Evolutionary conservation across 30 jellyfish, hydroid and myxozoan species (phyloP).

Genomic region (Chrysaora quinquecirrha): DNA sequence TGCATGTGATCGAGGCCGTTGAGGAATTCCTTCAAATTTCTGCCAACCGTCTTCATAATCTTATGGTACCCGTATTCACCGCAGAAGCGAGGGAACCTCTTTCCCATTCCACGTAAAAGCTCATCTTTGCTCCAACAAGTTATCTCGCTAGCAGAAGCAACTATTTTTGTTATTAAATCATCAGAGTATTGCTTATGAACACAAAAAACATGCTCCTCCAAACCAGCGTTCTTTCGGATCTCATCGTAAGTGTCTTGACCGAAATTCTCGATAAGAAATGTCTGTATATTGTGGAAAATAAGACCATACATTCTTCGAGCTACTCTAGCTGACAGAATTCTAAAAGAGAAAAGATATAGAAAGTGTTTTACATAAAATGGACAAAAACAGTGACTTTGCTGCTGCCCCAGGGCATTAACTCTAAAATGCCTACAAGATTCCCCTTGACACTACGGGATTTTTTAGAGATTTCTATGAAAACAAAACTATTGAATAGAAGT

Average conservation of each 20-base stretch:
- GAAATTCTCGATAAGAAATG: constrained; percentile 37
- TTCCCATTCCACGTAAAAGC: constrained; percentile 59
- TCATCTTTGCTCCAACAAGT: constrained; percentile 46
- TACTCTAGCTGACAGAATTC: too few relatives aligned
- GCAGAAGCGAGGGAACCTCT: constrained; percentile 39
- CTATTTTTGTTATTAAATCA: constrained; percentile 15
- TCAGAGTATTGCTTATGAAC: constrained; percentile 53
- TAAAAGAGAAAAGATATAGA: too few relatives aligned
- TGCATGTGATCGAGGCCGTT: constrained; percentile 72
- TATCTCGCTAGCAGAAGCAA: constrained; percentile 32
- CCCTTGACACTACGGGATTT: too few relatives aligned
- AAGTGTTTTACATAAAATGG: too few relatives aligned
- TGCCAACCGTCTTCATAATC: constrained; percentile 61
- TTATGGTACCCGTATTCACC: constrained; percentile 67
- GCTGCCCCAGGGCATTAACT: too few relatives aligned
- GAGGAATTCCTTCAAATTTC: constrained; percentile 62
- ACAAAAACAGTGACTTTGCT: too few relatives aligned
- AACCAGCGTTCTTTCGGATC: constrained; percentile 48
- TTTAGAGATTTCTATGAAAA: too few relatives aligned
- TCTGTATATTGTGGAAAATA: constrained; percentile 46
- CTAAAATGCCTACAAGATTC: too few relatives aligned
- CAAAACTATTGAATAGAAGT: too few relatives aligned
- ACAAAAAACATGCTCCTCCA: constrained; percentile 35
- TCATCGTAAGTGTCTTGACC: constrained; percentile 33
- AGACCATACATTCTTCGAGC: constrained; percentile 56